Conservation (phyloP, 2,113 vertebrate species). For the Perca schrenkii region DNA sequence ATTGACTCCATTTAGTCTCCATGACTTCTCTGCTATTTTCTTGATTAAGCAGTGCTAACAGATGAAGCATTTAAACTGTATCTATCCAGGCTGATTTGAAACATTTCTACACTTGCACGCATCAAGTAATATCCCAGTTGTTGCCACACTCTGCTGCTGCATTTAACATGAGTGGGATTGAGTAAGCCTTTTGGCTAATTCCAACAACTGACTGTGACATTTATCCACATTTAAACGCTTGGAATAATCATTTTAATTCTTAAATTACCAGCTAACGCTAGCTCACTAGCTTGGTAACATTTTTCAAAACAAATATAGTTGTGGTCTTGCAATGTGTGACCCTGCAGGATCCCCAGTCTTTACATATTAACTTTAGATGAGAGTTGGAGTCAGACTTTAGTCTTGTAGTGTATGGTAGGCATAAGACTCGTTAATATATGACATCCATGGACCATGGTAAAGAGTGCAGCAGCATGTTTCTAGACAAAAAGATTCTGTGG, state of each 20-base stretch:
- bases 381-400: too few relatives aligned
- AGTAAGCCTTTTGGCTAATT: not conserved
- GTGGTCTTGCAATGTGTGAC: too few relatives aligned
- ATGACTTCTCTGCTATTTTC: not conserved
- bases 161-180: slow-evolving; percentile 5
- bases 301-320: too few relatives aligned
- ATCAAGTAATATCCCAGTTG: not conserved
- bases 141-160: not conserved
- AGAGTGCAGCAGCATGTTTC: too few relatives aligned
- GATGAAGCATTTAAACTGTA: not conserved
- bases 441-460: too few relatives aligned
- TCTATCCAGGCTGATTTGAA: not conserved
- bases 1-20: not conserved
- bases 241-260: not conserved
- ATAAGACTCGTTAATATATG: too few relatives aligned
- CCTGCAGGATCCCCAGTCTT: too few relatives aligned
- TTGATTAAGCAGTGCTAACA: not conserved
- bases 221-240: slow-evolving; percentile 2
- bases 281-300: too few relatives aligned
- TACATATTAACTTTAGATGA: too few relatives aligned
- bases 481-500: too few relatives aligned
- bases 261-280: too few relatives aligned
- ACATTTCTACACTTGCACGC: not conserved
- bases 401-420: too few relatives aligned
- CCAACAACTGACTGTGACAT: not conserved